Base-by-base conservation (phyloP, 2,888 invertebrate species). In the Gibbula magus region DNA sequence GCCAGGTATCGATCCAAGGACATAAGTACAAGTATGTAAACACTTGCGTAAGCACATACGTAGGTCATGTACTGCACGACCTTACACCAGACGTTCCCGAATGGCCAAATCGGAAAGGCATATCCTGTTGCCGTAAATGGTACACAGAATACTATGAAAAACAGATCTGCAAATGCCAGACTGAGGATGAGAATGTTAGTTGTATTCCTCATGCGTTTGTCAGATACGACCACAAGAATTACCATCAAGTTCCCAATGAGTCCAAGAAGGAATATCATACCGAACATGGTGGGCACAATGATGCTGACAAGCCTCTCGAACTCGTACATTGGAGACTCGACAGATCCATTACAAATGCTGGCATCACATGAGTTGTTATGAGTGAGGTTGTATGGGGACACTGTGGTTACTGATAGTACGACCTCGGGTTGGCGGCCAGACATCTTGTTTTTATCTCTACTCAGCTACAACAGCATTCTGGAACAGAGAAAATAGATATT, bases 91-190 rank as follows among this genome's bases (percentile, higher is more conserved):
- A 95, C 94, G 90, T 96, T 95, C 13, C 98, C 98, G 90, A 98
- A 97, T 0, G 97, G 97, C 98, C 98, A 98, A 89, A 95, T 95
- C 7, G 96, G 95, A 90, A 97, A 78, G 16, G 97, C 96, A 92
- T 97, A 98, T 90, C 97, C 97, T 20, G 96, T 96, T 0, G 97
- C 98, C 0, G 98, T 98, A 93, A 97, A 97, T 0, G 98, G 98
- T 22, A 98, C 97, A 93, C 98, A 98, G 93, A 98, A 97, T 77
- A 97, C 95, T 61, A 98, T 97, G 93, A 98, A 98, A 39, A 97
- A 95, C 39, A 98, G 94, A 92, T 98, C 98, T 53, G 98, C 97
- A 35, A 97, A 94, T 2, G 98, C 97, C 83, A 98, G 93, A 92
- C 97, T 97, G 82, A 98, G 96, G 88, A 98, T 98, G 39, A 98